These are phyloP conservation scores for Diplodus puntazzo DNA, from an alignment of 2,797 vertebrate species.

Conservation along the genomic window DNA sequence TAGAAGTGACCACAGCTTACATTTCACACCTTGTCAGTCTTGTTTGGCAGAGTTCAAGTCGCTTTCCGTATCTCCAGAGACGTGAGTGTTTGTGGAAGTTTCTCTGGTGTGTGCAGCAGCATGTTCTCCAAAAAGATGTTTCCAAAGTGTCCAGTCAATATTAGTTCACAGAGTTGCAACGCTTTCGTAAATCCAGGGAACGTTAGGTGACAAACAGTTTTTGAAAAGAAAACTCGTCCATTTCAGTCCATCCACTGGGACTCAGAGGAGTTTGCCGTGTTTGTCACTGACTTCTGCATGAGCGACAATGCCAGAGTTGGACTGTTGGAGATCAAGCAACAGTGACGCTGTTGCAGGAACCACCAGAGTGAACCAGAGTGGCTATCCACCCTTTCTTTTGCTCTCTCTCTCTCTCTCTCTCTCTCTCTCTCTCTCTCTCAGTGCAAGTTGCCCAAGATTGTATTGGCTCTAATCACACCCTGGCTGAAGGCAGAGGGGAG, in stretches of 20 bases:
- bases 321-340: constrained; percentile 75
- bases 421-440: constrained; percentile 33
- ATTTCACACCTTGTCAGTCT: constrained; percentile 35
- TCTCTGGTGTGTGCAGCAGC: constrained; percentile 33
- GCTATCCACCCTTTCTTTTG: constrained; percentile 70
- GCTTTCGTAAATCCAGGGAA: constrained; percentile 47
- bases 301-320: constrained; percentile 70
- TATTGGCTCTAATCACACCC: constrained; percentile 80
- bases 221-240: constrained; percentile 54
- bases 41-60: constrained; percentile 21
- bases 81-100: constrained; percentile 32
- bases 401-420: constrained; percentile 52
- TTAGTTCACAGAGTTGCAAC: constrained; percentile 37
- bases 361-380: constrained; percentile 80
- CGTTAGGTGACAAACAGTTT: constrained; percentile 44
- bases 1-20: constrained; percentile 37
- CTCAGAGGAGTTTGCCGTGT: constrained; percentile 28
- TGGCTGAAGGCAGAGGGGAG: constrained; percentile 75
- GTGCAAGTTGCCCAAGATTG: constrained; percentile 75
- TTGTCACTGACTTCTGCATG: constrained; percentile 47
- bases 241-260: constrained; percentile 64
- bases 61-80: constrained; percentile 62
- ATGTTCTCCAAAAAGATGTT: constrained; percentile 54
- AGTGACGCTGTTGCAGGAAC: constrained; percentile 77
- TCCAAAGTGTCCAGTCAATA: constrained; percentile 55